phyloP scores from a whole-genome alignment of 2,797 vertebrate genomes.

The Acipenser transmontanus region DNA sequence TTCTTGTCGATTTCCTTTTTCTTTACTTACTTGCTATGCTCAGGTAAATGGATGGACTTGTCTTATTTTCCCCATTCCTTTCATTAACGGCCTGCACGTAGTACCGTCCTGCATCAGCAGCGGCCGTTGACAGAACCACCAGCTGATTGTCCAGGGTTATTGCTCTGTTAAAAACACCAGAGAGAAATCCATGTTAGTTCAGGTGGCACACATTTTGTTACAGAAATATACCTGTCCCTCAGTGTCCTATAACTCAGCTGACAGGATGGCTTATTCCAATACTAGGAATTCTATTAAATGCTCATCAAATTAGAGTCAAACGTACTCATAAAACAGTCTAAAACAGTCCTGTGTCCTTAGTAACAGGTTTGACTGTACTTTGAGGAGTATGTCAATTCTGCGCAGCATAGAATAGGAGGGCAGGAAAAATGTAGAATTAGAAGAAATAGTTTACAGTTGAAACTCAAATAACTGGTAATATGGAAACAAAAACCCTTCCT shows the following conservation, averaged over 20 bases:
- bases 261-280: not conserved
- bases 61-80: constrained; percentile 72
- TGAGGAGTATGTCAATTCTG: too few relatives aligned
- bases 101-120: constrained; percentile 55
- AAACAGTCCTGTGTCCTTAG: not conserved
- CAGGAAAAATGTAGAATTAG: too few relatives aligned
- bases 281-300: not conserved
- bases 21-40: constrained; percentile 57
- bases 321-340: not conserved
- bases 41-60: constrained; percentile 60
- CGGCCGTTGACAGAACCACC: constrained; percentile 57
- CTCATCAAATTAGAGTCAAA: too few relatives aligned
- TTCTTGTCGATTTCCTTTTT: constrained; percentile 5
- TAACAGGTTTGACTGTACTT: not conserved
- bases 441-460: too few relatives aligned
- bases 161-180: constrained; percentile 45
- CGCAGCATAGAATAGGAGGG: too few relatives aligned
- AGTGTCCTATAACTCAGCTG: not conserved
- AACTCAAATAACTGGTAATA: too few relatives aligned
- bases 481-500: not conserved
- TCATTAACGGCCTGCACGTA: constrained; percentile 74
- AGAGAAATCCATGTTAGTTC: constrained; percentile 1
- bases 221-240: constrained; percentile 14
- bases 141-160: constrained; percentile 72
- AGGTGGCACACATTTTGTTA: constrained; percentile 6